These are phyloP conservation scores for Tragulus kanchil DNA, from an alignment of 2,113 vertebrate genomes.

Conservation along the genomic window DNA sequence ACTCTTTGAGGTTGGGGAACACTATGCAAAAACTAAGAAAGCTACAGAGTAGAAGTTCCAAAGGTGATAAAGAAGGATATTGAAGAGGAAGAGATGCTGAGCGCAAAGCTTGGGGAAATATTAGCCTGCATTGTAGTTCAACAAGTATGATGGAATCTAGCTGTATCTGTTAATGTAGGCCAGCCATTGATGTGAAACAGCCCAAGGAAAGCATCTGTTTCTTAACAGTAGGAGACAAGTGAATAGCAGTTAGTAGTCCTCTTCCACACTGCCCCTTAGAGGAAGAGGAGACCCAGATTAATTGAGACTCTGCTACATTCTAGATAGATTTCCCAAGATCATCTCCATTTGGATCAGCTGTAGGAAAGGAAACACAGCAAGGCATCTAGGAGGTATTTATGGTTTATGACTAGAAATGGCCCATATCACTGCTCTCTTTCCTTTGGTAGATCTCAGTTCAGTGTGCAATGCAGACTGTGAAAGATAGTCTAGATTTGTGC, in stretches of 20 bases:
- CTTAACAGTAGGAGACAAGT: not conserved
- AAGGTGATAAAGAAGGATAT: conserved; percentile 70
- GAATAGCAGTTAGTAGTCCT: not conserved
- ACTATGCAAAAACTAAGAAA: conserved; percentile 63
- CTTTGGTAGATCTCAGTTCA: not conserved
- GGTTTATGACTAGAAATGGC: not conserved
- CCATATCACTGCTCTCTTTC: too few species aligned
- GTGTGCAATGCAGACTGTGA: not conserved
- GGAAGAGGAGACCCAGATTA: not conserved
- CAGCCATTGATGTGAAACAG: not conserved
- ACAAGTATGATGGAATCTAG: conserved; percentile 39
- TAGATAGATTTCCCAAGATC: not conserved
- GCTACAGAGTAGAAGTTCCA: conserved; percentile 55
- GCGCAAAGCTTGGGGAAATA: conserved; percentile 33
- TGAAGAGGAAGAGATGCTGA: conserved; percentile 34
- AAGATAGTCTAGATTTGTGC: not conserved
- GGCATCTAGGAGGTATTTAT: not conserved
- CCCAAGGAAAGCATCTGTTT: conserved; percentile 21
- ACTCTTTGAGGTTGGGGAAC: conserved; percentile 64
- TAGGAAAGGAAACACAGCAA: not conserved
- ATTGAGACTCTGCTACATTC: not conserved
- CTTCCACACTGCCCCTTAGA: not conserved
- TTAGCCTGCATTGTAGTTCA: conserved; percentile 44
- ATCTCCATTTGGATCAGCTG: not conserved
- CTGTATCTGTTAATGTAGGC: conserved; percentile 39